A percentile compares a stretch with the other conserved stretches of the same genome.
Conservation (phyloP, 2,113 vertebrate species). For the Ictidomys tridecemlineatus region DNA sequence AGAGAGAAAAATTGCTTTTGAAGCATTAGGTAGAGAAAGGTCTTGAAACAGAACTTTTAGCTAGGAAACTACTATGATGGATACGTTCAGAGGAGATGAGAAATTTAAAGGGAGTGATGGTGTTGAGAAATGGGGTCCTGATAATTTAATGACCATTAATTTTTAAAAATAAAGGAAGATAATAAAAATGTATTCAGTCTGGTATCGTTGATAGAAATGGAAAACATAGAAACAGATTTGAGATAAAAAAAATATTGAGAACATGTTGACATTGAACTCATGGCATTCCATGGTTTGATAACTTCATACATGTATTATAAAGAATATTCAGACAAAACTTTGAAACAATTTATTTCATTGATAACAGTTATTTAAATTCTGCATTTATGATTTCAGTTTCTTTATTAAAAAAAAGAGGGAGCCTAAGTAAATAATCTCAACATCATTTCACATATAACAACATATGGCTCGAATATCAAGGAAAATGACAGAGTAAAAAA, state of each 20-base stretch:
- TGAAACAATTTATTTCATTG: background rate
- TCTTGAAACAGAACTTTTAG: background rate
- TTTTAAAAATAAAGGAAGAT: background rate
- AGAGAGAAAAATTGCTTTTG: background rate
- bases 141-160: background rate
- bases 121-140: too few relatives aligned
- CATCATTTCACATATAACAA: background rate
- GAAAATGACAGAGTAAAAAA: background rate
- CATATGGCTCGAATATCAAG: background rate
- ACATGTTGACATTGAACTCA: background rate
- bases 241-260: background rate
- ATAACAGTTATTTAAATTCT: background rate
- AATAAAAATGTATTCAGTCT: slow-evolving; percentile 27
- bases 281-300: background rate
- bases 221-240: background rate
- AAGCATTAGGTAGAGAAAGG: background rate
- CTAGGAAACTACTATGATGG: background rate
- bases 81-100: background rate
- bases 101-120: background rate
- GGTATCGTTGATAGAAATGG: background rate
- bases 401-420: background rate
- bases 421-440: background rate
- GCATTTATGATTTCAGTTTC: background rate
- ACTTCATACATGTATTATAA: background rate
- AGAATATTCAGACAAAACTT: background rate